Percentiles rank a stretch among this genome's conserved stretches.
phyloP scores from a whole-genome alignment of 2,888 invertebrate species.

The Pollenia angustigena region DNA sequence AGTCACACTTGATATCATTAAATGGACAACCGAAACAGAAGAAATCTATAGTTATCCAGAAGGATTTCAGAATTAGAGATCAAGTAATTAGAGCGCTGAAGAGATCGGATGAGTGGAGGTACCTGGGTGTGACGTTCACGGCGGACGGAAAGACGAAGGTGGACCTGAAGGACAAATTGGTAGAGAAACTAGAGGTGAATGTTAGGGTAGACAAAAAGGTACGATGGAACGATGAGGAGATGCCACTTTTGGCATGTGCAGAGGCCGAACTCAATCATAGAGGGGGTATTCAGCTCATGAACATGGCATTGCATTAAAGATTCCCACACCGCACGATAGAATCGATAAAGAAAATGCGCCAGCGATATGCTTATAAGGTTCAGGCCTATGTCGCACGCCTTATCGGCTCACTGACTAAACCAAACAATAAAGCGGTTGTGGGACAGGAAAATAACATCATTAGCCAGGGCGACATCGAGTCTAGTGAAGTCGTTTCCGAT shows the following conservation, averaged over 20 bases:
- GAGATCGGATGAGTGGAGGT: constrained; percentile 7
- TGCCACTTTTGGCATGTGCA: not conserved
- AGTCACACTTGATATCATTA: no score
- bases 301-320: not conserved
- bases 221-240: not conserved
- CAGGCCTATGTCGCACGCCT: not conserved
- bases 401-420: no score
- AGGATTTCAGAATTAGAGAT: not conserved
- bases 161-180: not conserved
- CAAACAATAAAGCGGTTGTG: no score
- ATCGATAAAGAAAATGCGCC: no score
- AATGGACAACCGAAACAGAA: no score
- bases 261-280: not conserved
- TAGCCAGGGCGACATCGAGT: not conserved
- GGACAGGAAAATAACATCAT: no score
- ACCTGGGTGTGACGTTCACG: constrained; percentile 16
- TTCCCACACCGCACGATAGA: not conserved
- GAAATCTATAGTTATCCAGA: not conserved
- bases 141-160: not conserved
- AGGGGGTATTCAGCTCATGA: not conserved
- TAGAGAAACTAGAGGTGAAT: not conserved
- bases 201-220: not conserved
- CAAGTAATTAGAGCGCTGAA: not conserved
- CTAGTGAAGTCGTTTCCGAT: not conserved
- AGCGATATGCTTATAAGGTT: not conserved